A percentile compares a stretch with the other conserved stretches of the same genome.
These are phyloP conservation scores for Chionis minor DNA, from an alignment of 2,113 vertebrate species.

Conservation along the genomic window DNA sequence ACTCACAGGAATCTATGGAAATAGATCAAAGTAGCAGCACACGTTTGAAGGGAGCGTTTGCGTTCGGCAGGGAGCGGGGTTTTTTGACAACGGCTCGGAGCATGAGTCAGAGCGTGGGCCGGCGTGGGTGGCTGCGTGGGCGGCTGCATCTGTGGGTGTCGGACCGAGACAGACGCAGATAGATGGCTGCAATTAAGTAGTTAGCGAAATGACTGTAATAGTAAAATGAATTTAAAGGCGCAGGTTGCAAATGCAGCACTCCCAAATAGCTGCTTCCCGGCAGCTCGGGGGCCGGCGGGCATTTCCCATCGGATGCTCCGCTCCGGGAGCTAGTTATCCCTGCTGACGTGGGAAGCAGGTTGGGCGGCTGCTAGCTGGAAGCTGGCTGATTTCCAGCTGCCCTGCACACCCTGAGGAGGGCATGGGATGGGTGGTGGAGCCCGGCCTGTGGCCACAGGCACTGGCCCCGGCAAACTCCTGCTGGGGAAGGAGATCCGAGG, in stretches of 20 bases:
- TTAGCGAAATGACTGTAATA: slow-evolving; percentile 64
- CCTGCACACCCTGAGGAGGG: fast-evolving
- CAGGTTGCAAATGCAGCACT: not conserved
- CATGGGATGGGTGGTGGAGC: not conserved
- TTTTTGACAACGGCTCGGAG: slow-evolving; percentile 46
- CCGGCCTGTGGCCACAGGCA: fast-evolving
- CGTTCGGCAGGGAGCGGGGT: slow-evolving; percentile 47
- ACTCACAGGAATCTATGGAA: slow-evolving; percentile 68
- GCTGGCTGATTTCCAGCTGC: not conserved
- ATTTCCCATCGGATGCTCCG: not conserved
- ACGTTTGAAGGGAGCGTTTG: slow-evolving; percentile 59
- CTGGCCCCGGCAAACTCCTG: not conserved
- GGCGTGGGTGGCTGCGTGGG: slow-evolving; percentile 61
- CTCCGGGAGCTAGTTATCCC: not conserved
- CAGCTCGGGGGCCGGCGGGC: not conserved
- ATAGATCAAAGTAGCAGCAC: slow-evolving; percentile 70
- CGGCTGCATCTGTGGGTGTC: slow-evolving; percentile 73
- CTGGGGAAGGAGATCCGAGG: not conserved
- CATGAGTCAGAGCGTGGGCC: slow-evolving; percentile 71
- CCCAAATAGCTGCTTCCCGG: not conserved
- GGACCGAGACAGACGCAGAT: slow-evolving; percentile 68
- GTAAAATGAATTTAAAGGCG: slow-evolving; percentile 64
- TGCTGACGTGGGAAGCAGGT: not conserved
- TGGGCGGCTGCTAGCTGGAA: not conserved
- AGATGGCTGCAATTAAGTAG: slow-evolving; percentile 66